Percentiles rank a stretch among this genome's conserved stretches.
Evolutionary conservation across 2,888 invertebrate species (phyloP).

Genomic region (Drosophila leonis): DNA sequence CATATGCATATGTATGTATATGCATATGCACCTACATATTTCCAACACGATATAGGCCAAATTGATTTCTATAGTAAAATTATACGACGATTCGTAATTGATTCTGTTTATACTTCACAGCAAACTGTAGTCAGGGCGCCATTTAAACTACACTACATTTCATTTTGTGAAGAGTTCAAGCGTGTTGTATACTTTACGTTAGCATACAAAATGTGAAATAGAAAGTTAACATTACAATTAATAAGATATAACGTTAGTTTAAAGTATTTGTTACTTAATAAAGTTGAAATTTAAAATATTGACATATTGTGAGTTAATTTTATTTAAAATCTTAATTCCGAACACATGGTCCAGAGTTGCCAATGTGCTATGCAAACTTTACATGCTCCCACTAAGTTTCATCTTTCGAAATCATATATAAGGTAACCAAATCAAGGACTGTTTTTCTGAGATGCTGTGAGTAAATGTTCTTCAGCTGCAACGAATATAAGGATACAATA

Average conservation of each 20-base stretch:
- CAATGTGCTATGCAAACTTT: too few species aligned
- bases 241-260: constrained; percentile 72
- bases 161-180: constrained; percentile 7
- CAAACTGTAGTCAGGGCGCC: constrained; percentile 16
- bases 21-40: constrained; percentile 3
- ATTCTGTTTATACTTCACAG: constrained; percentile 10
- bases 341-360: background rate
- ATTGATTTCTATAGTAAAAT: background rate
- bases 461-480: background rate
- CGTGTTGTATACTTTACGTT: constrained; percentile 41
- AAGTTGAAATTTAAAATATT: constrained; percentile 49
- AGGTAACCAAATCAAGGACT: too few species aligned
- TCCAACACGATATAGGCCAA: constrained; percentile 3
- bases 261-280: constrained; percentile 57
- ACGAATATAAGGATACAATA: background rate
- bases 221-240: constrained; percentile 84
- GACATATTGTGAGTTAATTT: background rate
- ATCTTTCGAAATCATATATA: too few species aligned
- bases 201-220: constrained; percentile 83
- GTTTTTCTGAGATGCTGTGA: too few species aligned
- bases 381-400: too few species aligned
- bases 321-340: background rate
- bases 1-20: constrained; percentile 1
- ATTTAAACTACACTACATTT: constrained; percentile 20
- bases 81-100: background rate